A percentile compares a stretch with the other conserved stretches of the same genome.
Conservation (phyloP, 2,888 invertebrate species). For the Apoderus coryli region DNA sequence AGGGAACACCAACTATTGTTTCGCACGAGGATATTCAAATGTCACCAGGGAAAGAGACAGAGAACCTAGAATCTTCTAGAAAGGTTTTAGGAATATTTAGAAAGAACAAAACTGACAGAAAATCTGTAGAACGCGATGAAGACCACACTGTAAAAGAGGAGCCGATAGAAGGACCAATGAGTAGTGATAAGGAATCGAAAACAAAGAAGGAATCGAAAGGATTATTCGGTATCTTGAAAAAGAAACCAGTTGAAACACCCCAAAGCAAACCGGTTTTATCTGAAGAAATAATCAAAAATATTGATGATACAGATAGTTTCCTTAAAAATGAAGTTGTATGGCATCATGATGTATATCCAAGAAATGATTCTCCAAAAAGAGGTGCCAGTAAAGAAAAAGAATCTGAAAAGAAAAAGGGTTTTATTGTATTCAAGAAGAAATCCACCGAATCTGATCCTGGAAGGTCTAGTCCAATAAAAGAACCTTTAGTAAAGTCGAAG, state of each 20-base stretch:
- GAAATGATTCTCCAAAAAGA: slow-evolving; percentile 5
- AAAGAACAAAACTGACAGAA: slow-evolving; percentile 4
- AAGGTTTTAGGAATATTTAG: slow-evolving; percentile 7
- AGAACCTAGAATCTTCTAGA: slow-evolving; percentile 5
- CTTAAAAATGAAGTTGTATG: slow-evolving; percentile 22
- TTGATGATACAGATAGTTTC: slow-evolving; percentile 17
- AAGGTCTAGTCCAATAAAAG: too few relatives aligned
- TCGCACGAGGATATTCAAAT: too few relatives aligned
- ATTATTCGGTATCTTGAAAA: slow-evolving; percentile 21
- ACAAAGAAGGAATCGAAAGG: slow-evolving; percentile 12
- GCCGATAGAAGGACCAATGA: background rate
- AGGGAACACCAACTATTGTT: too few relatives aligned
- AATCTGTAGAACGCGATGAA: background rate
- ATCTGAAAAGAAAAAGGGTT: background rate
- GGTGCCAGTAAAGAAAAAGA: background rate
- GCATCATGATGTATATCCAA: slow-evolving; percentile 24
- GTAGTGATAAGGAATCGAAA: background rate
- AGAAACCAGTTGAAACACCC: slow-evolving; percentile 17
- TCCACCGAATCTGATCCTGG: background rate
- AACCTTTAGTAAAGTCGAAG: too few relatives aligned
- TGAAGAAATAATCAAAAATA: slow-evolving; percentile 14
- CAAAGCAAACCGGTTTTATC: slow-evolving; percentile 12
- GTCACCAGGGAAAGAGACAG: slow-evolving; percentile 13
- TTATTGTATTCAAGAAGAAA: slow-evolving; percentile 5
- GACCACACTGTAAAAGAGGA: background rate